phyloP scores from a whole-genome alignment of 2,113 vertebrate species.

The Brienomyrus brachyistius region DNA sequence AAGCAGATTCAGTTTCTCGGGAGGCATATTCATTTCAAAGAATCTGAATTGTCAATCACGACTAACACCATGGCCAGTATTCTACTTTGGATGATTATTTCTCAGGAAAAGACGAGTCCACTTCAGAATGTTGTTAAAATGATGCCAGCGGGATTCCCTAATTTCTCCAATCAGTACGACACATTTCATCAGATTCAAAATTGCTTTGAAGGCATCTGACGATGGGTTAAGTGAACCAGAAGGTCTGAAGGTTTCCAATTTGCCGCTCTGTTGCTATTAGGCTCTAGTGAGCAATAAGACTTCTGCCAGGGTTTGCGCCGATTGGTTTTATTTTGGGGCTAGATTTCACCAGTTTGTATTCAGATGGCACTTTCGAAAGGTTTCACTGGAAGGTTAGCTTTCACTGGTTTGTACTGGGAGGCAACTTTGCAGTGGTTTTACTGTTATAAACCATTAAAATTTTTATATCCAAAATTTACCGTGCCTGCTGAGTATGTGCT shows the following conservation, averaged over 20 bases:
- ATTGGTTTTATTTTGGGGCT: not conserved
- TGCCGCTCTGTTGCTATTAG: not conserved
- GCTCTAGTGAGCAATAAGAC: not conserved
- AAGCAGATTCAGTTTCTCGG: not conserved
- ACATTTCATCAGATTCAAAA: not conserved
- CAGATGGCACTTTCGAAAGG: not conserved
- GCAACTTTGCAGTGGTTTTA: not conserved
- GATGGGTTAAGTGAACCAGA: not conserved
- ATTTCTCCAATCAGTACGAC: not conserved
- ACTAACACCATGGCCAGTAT: not conserved
- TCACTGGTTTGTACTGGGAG: not conserved
- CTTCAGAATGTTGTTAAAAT: not conserved
- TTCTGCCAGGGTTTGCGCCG: not conserved
- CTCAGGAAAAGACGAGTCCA: not conserved
- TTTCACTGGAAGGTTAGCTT: not conserved
- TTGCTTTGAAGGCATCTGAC: not conserved
- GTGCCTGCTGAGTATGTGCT: not conserved
- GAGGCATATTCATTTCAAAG: constrained; percentile 9
- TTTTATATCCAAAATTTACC: not conserved
- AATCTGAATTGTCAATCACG: not conserved
- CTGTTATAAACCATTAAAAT: not conserved
- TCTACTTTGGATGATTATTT: not conserved
- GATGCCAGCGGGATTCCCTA: not conserved
- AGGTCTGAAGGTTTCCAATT: not conserved
- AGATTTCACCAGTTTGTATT: not conserved